Conservation (phyloP, 2,888 invertebrate species). For the Sinopyrophorus schimmeli region DNA sequence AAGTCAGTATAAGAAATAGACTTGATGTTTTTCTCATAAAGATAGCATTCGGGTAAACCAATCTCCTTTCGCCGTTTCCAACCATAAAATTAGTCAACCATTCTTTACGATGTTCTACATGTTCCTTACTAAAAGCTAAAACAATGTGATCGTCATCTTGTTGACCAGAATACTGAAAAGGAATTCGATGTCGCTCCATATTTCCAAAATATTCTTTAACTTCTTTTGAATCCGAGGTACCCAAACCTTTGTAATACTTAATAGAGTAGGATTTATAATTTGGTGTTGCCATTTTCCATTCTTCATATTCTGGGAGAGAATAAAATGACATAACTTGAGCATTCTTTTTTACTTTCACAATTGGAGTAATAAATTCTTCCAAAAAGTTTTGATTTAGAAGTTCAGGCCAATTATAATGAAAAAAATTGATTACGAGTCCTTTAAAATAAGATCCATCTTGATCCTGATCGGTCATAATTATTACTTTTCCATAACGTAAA, state of each 20-base stretch:
- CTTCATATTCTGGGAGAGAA: conserved; percentile 96
- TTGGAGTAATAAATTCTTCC: conserved; percentile 99
- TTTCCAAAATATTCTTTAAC: conserved; percentile 98
- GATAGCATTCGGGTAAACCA: conserved; percentile 83
- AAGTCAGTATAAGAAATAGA: conserved; percentile 83
- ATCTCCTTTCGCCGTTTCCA: conserved; percentile 81
- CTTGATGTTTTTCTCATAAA: conserved; percentile 89
- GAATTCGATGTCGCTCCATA: conserved; percentile 90
- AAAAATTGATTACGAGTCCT: conserved; percentile 96
- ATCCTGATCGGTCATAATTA: conserved; percentile 99
- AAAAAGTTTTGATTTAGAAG: conserved; percentile 85
- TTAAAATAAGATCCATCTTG: conserved; percentile 99
- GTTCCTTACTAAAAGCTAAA: conserved; percentile 94
- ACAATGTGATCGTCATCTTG: conserved; percentile 93
- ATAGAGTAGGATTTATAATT: conserved; percentile 90
- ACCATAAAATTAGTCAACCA: conserved; percentile 98
- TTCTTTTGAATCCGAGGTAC: conserved; percentile 97
- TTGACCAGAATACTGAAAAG: conserved; percentile 82
- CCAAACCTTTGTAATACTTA: conserved; percentile 99
- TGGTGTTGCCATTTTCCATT: conserved; percentile 90
- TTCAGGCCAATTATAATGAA: conserved; percentile 98
- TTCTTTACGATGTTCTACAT: conserved; percentile 92
- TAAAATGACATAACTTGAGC: conserved; percentile 85
- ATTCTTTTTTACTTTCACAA: conserved; percentile 93
- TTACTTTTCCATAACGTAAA: conserved; percentile 91